These are phyloP conservation scores for Sturmia bella DNA, from an alignment of 2,888 invertebrate species.

Conservation along the genomic window DNA sequence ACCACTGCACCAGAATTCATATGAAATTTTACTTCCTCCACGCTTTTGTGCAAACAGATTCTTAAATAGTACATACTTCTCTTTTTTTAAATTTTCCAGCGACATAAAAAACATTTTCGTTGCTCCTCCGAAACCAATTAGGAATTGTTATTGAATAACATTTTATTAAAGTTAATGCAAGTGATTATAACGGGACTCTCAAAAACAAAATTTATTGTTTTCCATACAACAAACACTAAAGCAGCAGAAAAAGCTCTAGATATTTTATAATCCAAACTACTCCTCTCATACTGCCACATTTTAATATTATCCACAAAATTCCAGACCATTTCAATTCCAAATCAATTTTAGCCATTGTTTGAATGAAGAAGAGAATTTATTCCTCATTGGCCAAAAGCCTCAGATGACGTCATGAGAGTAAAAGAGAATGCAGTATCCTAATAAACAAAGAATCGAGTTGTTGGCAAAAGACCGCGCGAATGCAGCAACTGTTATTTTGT, in stretches of 20 bases:
- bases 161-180: background rate
- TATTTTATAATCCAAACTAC: constrained; percentile 5
- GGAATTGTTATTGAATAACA: constrained; percentile 66
- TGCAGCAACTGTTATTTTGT: background rate
- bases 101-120: background rate
- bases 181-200: constrained; percentile 42
- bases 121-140: constrained; percentile 76
- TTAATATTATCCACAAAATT: background rate
- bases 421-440: constrained; percentile 2
- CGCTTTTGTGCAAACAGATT: too few species aligned
- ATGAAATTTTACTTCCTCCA: too few species aligned
- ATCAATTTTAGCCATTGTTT: constrained; percentile 12
- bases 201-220: constrained; percentile 55
- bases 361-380: background rate
- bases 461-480: background rate
- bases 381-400: constrained; percentile 42
- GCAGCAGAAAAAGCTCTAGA: constrained; percentile 14
- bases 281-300: background rate
- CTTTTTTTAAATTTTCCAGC: background rate
- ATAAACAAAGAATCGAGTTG: background rate
- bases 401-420: constrained; percentile 48
- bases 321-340: background rate
- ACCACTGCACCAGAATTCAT: too few species aligned
- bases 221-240: background rate
- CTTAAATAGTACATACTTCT: background rate